Evolutionary conservation across 2,888 invertebrate genomes (phyloP).

Genomic region (Pomacea canaliculata): DNA sequence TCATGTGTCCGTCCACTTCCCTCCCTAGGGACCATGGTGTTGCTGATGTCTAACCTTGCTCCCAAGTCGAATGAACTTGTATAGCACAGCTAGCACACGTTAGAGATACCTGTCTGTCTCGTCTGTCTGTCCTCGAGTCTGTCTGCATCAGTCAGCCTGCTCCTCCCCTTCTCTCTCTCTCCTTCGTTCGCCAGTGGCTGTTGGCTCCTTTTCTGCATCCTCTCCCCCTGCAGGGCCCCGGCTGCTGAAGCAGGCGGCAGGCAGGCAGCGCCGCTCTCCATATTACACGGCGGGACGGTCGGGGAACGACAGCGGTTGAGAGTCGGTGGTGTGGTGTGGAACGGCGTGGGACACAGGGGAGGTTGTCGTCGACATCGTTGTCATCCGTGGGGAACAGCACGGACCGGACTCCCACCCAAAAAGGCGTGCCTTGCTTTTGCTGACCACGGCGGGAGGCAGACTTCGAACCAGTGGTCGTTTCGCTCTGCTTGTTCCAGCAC

Average conservation of each 20-base stretch:
- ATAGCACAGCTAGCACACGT: no score
- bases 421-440: no score
- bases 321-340: slow-evolving; percentile 8
- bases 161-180: neutral
- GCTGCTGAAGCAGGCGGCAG: no score
- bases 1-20: no score
- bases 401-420: no score
- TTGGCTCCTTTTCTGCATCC: neutral
- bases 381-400: no score
- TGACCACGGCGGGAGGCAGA: no score
- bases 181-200: neutral
- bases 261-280: neutral
- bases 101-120: no score
- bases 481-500: neutral
- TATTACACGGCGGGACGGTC: neutral
- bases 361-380: slow-evolving; percentile 6
- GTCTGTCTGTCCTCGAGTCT: neutral
- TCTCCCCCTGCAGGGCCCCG: neutral
- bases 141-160: neutral
- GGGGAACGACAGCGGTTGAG: neutral
- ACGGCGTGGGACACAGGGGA: slow-evolving; percentile 11
- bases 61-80: no score
- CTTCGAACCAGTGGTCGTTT: neutral
- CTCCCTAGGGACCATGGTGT: no score
- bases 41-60: no score